Evolutionary conservation across 2,113 vertebrate species (phyloP), one percentile per base, ranked within the genome.

Genomic region (Oreochromis niloticus): DNA sequence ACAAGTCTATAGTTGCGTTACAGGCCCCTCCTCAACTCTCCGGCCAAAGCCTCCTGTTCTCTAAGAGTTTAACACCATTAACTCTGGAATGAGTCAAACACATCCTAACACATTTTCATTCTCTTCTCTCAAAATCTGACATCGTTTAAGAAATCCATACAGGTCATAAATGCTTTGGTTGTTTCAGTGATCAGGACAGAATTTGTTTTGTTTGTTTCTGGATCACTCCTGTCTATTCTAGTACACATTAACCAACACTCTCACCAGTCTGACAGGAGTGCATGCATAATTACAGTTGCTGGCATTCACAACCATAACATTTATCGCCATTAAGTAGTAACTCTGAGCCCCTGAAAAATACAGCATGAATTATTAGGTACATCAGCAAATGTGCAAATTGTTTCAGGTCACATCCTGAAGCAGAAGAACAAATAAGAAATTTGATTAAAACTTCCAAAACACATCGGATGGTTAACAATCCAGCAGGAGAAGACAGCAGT

Each of bases 51-150:
- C 86, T 59, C 79, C 63, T 86, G 78, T 91, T 80, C 46, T 90
- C 86, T 88, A 85, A 16, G 75, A 89, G 85, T 91, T 92, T 94
- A 95, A 96, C 94, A 91, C 87, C 86, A 96, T 96, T 91, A 94
- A 83, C 85, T 85, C 85, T 83, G 83, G 61, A 90, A 93, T 86
- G 87, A 89, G 88, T 50, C 52, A 88, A 92, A 93, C 68, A 78
- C 68, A 79, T 84, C 84, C 90, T 7, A 93, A 91, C 93, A 89
- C 46, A 84, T 90, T 92, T 93, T 61, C 71, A 68, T 80, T 91
- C 79, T 81, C 52, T 87, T 66, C 24, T 79, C 73, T n/a, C 73
- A 66, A 54, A 73, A 82, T 73, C 17, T 71, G 66, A 83, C 73
- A 84, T 36, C 48, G 27, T 85, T 56, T 39, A 43, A 43, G 34